phyloP scores from a whole-genome alignment of 2,113 vertebrate genomes.

The Oreotrochilus melanogaster region DNA sequence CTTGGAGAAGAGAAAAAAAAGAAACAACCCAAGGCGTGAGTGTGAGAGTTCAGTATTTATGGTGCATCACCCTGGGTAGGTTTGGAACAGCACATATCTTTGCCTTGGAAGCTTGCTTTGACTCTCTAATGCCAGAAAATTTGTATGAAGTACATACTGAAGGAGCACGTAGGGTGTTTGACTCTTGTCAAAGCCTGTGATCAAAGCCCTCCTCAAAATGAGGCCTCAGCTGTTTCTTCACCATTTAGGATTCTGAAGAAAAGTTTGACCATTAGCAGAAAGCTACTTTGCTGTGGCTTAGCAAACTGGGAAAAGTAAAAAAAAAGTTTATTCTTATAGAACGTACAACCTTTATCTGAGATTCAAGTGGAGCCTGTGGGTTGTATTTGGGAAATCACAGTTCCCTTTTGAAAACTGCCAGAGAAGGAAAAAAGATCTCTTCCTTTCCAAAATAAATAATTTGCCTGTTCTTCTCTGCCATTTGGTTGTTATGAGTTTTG shows the following conservation, averaged over 20 bases:
- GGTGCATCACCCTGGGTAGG: background rate
- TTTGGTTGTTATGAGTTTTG: background rate
- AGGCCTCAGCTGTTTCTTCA: background rate
- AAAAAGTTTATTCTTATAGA: background rate
- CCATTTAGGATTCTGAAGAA: background rate
- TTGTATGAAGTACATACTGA: background rate
- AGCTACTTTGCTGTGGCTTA: background rate
- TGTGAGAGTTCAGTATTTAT: background rate
- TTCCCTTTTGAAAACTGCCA: background rate
- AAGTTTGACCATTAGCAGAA: background rate
- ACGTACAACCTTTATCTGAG: background rate
- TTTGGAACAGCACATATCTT: background rate
- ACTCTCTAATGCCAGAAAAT: background rate
- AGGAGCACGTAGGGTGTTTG: background rate
- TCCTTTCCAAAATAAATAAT: background rate
- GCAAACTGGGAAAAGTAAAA: background rate
- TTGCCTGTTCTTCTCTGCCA: background rate
- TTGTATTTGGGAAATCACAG: background rate
- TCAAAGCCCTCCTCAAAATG: background rate
- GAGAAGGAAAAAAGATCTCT: background rate
- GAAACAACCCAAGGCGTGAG: background rate
- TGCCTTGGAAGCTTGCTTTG: background rate
- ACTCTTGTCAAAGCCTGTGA: background rate
- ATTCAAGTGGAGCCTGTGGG: background rate
- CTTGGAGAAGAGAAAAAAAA: background rate